Evolutionary conservation across 2,888 invertebrate genomes (phyloP).

Genomic region (Mamestra brassicae): DNA sequence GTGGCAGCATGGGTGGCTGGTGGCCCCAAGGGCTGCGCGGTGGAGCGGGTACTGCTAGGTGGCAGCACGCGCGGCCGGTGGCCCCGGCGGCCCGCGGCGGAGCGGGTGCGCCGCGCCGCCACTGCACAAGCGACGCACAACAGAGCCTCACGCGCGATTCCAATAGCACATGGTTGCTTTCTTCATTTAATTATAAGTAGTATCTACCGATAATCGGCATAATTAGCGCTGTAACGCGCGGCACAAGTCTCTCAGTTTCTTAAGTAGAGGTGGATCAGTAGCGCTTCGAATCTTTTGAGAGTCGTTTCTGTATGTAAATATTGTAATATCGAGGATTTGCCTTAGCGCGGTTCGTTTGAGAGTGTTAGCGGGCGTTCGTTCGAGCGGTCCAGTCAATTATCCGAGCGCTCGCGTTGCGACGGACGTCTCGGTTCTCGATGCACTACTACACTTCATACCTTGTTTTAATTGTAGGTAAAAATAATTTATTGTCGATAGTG

Average conservation of each 20-base stretch:
- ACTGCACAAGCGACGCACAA: constrained; percentile 84
- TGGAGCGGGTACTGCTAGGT: no score
- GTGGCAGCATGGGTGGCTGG: no score
- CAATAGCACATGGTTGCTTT: constrained; percentile 88
- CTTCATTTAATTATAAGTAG: constrained; percentile 89
- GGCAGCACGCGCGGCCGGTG: no score
- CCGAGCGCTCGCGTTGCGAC: constrained; percentile 79
- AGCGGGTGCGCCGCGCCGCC: constrained; percentile 33
- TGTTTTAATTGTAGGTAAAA: constrained; percentile 88
- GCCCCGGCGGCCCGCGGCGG: neutral
- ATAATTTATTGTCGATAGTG: constrained; percentile 90
- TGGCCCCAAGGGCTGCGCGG: no score
- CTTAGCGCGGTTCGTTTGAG: constrained; percentile 83
- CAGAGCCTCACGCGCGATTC: constrained; percentile 84
- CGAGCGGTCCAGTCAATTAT: constrained; percentile 89
- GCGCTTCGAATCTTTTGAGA: constrained; percentile 87
- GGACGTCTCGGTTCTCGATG: constrained; percentile 79
- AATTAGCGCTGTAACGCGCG: no score
- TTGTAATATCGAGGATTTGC: constrained; percentile 86
- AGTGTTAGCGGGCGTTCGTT: constrained; percentile 74
- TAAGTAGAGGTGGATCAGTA: constrained; percentile 89
- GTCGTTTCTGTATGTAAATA: constrained; percentile 87
- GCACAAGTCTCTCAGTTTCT: constrained; percentile 88
- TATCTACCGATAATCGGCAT: constrained; percentile 85
- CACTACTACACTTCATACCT: constrained; percentile 87